Conservation (phyloP, 2,113 vertebrate genomes). For the Tautogolabrus adspersus region DNA sequence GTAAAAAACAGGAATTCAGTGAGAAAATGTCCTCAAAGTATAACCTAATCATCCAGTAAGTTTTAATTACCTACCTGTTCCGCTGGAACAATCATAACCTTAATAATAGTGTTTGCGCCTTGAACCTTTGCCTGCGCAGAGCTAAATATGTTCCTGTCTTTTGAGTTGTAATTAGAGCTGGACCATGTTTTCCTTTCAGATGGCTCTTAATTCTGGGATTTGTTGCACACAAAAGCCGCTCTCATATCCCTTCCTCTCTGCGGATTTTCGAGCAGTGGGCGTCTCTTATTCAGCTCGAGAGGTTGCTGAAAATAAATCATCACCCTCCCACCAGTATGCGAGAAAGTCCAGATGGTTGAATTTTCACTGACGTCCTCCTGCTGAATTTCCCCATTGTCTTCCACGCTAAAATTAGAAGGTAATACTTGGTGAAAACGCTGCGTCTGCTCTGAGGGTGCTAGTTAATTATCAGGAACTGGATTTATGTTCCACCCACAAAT, state of each 20-base stretch:
- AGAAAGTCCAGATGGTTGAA: constrained; percentile 77
- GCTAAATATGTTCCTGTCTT: constrained; percentile 16
- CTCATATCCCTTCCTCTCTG: constrained; percentile 55
- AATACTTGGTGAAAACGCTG: constrained; percentile 70
- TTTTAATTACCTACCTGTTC: constrained; percentile 18
- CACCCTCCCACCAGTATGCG: constrained; percentile 69
- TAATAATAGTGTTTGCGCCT: constrained; percentile 22
- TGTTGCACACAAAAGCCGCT: constrained; percentile 61
- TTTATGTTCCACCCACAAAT: constrained; percentile 67
- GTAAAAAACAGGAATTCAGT: not conserved
- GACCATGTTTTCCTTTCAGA: constrained; percentile 68
- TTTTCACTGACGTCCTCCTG: constrained; percentile 68
- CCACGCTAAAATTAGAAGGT: constrained; percentile 76
- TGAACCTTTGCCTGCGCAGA: constrained; percentile 12
- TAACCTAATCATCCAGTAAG: constrained; percentile 13
- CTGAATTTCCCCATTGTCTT: constrained; percentile 79
- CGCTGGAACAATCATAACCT: constrained; percentile 13
- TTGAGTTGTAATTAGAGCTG: constrained; percentile 62
- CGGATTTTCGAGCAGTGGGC: constrained; percentile 67
- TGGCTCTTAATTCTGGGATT: constrained; percentile 76
- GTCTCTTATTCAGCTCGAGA: constrained; percentile 68
- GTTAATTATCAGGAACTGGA: constrained; percentile 74
- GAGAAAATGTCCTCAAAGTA: too few species aligned
- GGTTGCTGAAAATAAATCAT: constrained; percentile 77
- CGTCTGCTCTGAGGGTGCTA: constrained; percentile 70